A percentile compares a stretch with the other conserved stretches of the same genome.
Conservation (phyloP, 2,113 vertebrate species). For the Clarias batrachus region DNA sequence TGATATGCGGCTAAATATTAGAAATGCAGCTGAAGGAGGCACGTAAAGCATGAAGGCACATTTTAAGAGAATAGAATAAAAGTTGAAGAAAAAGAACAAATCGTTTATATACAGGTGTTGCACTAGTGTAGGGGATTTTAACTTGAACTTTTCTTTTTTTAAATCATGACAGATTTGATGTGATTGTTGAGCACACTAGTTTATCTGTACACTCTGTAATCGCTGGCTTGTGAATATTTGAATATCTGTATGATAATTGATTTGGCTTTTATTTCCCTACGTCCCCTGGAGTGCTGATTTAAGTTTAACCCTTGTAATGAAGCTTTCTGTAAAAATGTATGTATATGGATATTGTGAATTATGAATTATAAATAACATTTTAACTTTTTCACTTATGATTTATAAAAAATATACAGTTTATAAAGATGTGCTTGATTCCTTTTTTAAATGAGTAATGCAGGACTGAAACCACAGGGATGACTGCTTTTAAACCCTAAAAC, state of each 20-base stretch:
- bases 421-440: neutral
- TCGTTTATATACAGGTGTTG: neutral
- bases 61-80: neutral
- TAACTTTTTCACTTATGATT: neutral
- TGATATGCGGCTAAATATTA: neutral
- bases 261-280: slow-evolving; percentile 1
- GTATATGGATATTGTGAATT: neutral
- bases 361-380: neutral
- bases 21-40: neutral
- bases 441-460: neutral
- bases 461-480: neutral
- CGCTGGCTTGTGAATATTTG: neutral
- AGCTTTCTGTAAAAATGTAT: neutral
- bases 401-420: slow-evolving; percentile 1
- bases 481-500: neutral
- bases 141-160: neutral
- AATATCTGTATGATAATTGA: neutral
- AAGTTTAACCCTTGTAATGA: neutral
- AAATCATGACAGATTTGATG: neutral
- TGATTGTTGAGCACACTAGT: slow-evolving; percentile 17
- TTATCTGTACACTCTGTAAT: neutral
- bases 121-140: neutral
- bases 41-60: neutral
- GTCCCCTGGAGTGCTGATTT: neutral
- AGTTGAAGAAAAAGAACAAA: neutral